phyloP scores from a whole-genome alignment of 1,140 invertebrate species.

The Drosophila prosaltans region DNA sequence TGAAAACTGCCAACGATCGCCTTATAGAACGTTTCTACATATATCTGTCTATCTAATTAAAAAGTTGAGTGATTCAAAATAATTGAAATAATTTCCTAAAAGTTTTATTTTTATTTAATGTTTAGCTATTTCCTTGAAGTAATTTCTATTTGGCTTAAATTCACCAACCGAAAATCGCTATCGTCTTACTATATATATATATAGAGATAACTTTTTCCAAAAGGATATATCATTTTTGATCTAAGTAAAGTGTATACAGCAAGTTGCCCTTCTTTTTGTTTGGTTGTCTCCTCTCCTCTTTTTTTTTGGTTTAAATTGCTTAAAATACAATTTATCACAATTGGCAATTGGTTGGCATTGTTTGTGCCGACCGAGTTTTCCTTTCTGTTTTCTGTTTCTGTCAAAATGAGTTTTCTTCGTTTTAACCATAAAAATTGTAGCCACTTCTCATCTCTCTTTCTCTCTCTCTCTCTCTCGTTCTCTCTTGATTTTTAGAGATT shows the following conservation, averaged over 20 bases:
- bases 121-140: too few species aligned
- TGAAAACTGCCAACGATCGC: too few species aligned
- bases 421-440: background rate
- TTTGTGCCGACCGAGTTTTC: conserved; percentile 44
- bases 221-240: background rate
- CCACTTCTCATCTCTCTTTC: conserved; percentile 4
- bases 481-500: conserved; percentile 53
- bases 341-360: conserved; percentile 69
- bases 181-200: too few species aligned
- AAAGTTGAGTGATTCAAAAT: too few species aligned
- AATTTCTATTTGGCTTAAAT: too few species aligned
- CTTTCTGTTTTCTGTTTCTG: conserved; percentile 25
- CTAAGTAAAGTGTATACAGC: background rate
- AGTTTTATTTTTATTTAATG: too few species aligned
- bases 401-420: conserved; percentile 59
- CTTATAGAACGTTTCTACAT: too few species aligned
- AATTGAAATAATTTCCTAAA: too few species aligned
- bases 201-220: too few species aligned
- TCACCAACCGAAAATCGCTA: too few species aligned
- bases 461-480: background rate
- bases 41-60: too few species aligned
- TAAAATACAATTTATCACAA: conserved; percentile 81
- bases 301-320: conserved; percentile 65
- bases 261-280: conserved; percentile 25
- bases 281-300: background rate